Evolutionary conservation across 2,888 invertebrate genomes (phyloP), one percentile per base, ranked within the genome.

Genomic region (Fissipunctia ypsillon): DNA sequence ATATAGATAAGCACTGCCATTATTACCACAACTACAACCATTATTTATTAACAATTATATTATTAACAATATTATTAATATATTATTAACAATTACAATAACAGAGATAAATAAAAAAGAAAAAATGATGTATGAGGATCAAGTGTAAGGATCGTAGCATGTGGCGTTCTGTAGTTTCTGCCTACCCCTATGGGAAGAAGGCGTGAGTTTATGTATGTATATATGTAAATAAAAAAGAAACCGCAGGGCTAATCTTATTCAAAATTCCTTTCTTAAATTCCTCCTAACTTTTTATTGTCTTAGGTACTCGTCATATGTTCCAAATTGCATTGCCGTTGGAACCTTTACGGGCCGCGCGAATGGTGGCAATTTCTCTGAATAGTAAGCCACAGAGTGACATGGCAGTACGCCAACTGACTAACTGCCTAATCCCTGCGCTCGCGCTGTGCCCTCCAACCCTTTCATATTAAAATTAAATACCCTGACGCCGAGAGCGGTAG

Each of bases 361-460:
- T 86, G 85, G 84, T 89, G 92, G 91, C 92, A 93, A 91, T 91
- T 92, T 86, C 83, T 87, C 88, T 89, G 85, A 89, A 90, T 89
- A 87, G 89, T 88, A 84, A 87, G 84, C 85, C 86, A 60, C 65
- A 81, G 86, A 87, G 87, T 88, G 88, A 88, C 84, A 78, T 92
- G 93, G 93, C 93, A 84, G 71, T 64, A 43, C 66, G 93, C 94
- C 93, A 94, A 88, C 80, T 82, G 76, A 86, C 76, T 89, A 81
- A 79, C 48, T 69, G 80, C 57, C 70, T 73, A 76, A 72, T 77
- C 73, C 69, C 61, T 50, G 48, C 16, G 10, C 50, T 72, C 45
- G 48, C 16, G 10, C 50, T 72, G 57, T 41, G 64, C 41, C 50
- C 19, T 45, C 59, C 48, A 65, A 56, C 56, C 45, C 35, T 60